Base-by-base conservation (phyloP, 2,113 vertebrate genomes). In the Hydrochoerus hydrochaeris region DNA sequence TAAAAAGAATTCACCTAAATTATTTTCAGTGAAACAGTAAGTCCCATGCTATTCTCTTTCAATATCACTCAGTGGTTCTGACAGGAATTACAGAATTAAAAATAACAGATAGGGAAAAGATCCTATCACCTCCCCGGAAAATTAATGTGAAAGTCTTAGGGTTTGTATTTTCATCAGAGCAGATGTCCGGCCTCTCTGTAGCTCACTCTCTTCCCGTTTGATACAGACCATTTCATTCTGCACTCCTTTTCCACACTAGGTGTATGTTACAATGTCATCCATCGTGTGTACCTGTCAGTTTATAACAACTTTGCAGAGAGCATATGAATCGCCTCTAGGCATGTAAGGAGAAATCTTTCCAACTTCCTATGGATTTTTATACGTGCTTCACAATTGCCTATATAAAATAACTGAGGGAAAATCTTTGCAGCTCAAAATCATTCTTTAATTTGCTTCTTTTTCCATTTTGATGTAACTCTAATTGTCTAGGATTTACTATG, bases 231-330 rank as follows among this genome's bases (percentile, higher is more conserved):
- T 97, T 97, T 97, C 2, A 83, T 94, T 95, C 85, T 84, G 94
- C 95, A 30, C 38, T 98, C 97, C 77, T 85, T 95, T 96, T 97
- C 97, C 82, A 2, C 5, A 22, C 44, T 84, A 78, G 24, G 73
- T 88, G 9, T 58, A 54, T 85, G 83, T 75, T 95, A 62, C 90
- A 95, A 86, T 95, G 63, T 85, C 78, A 98, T 96, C 73, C 16
- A 84, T 97, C 95, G 92, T 95, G 63, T 97, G 0, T 93, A 93
- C 97, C 96, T 98, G 73, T 87, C 85, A 88, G 69, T 95, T 98
- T 92, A 95, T 87, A 90, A 94, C 90, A 96, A 89, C 94, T 97
- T 91, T 97, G 98, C 81, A 81, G 97, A 98, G 98, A 98, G 91
- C 96, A 69, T 46, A 87, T 93, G 85, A 98, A 98, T 92, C 88